Base-by-base conservation (phyloP, 2,888 invertebrate species). In the Andrena flavipes region DNA sequence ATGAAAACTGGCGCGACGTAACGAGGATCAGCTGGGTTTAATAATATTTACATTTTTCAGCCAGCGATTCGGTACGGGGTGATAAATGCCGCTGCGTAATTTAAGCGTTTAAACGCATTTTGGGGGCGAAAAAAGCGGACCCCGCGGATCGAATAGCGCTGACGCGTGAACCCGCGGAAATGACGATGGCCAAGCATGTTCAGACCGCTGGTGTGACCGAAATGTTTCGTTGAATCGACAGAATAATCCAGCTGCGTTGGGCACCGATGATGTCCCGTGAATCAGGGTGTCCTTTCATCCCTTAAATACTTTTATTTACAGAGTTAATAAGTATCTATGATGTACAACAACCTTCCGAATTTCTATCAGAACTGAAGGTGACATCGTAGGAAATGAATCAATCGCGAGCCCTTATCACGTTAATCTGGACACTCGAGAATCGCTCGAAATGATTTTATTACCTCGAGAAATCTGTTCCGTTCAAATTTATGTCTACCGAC, bases 141-240 rank as follows among this genome's bases (percentile, higher is more conserved):
- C 74, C 20, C 63, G 71, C 75, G 81, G 77, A 82, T 84, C 83
- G 68, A 83, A 81, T 77, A 76, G 62, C 63, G 81, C 71, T 75
- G 76, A 81, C 70, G 63, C 74, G 67, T 48, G 69, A 75, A 60
- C 30, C 71, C 60, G 23, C 49, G 74, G 74, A 71, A 82, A 84
- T 74, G 67, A 65, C 79, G 75, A 48, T 59, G 62, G 26, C 51
- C 69, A 72, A 79, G 82, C 71, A 67, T 59, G 51, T 23, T 60
- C 65, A 35, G n/a, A 29, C 71, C 26, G 72, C 48, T 65, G 63
- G 64, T 65, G 72, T 48, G 62, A 54, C 33, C 64, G 68, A 62
- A 71, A 79, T 62, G 77, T 80, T 86, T 84, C 79, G 86, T 79
- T 76, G 85, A 83, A 83, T 87, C 87, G 78, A 85, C 80, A 78